Evolutionary conservation across 2,888 invertebrate genomes (phyloP), one percentile per base, ranked within the genome.

Genomic region (Campoplex nolae): DNA sequence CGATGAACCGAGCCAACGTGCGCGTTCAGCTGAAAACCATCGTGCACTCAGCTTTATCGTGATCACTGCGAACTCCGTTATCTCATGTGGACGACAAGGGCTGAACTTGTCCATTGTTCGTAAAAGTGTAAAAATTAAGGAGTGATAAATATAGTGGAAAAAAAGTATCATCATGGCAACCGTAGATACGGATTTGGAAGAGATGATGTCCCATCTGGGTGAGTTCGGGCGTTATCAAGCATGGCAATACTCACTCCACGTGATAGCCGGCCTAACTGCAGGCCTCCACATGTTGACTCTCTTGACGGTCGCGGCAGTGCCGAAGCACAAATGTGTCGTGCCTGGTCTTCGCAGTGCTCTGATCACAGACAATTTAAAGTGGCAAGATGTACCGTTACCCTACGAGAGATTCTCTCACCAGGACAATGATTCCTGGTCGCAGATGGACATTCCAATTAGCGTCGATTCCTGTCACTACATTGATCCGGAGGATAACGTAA

Each of bases 221-320:
- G 97, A 98, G 93, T 98, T 97, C 94, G 98, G 98, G 76, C 96
- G 96, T 91, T 98, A 98, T 93, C 98, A 98, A 95, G 96, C 96
- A 89, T 96, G 96, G 94, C 98, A 98, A 94, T 97, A 97, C 93
- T 95, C 96, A 65, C 95, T 98, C 0, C 98, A 97, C 93, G 96
- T 97, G 78, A 93, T 98, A 67, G 96, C 97, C 11, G 98, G 97
- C 0, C 94, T 97, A 90, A 97, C 97, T 0, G 97, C 98, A 2
- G 98, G 98, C 16, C 95, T 97, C 92, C 97, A 98, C 93, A 98
- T 98, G 97, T 94, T 98, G 87, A 97, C 97, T 0, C 94, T 98
- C 82, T 96, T 97, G 13, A 97, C 97, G 0, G 97, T 98, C 0
- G 97, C 97, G 1, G 97, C 97, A 18, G 96, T 97, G 74, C 98